These are phyloP conservation scores for Mallotus villosus DNA, from an alignment of 2,797 vertebrate species.

Conservation along the genomic window DNA sequence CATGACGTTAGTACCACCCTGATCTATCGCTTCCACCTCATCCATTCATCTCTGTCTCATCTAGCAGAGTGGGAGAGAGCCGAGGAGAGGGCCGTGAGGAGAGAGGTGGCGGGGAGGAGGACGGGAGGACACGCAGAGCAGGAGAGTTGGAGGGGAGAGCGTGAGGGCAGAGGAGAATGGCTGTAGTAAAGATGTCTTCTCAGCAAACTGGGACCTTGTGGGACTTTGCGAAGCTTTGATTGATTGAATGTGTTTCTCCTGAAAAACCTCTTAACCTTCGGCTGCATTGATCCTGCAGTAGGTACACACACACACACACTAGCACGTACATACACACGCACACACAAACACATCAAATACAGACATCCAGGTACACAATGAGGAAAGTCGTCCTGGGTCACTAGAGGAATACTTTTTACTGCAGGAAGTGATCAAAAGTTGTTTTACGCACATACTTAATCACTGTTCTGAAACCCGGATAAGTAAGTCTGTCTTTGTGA, in stretches of 20 bases:
- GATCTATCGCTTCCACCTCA: conserved; percentile 65
- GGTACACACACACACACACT: conserved; percentile 26
- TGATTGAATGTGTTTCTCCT: conserved; percentile 52
- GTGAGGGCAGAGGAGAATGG: neutral
- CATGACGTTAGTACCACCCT: conserved; percentile 91
- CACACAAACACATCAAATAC: conserved; percentile 26
- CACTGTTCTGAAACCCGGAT: too few species aligned
- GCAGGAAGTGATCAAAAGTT: too few species aligned
- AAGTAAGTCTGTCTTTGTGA: too few species aligned
- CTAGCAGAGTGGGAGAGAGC: neutral
- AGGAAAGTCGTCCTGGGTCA: too few species aligned
- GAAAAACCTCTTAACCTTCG: conserved; percentile 49
- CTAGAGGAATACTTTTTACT: too few species aligned
- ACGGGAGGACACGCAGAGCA: conserved; percentile 30
- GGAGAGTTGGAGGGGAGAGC: neutral
- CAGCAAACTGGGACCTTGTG: conserved; percentile 60
- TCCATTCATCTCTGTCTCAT: conserved; percentile 65
- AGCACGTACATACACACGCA: conserved; percentile 31
- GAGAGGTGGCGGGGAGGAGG: conserved; percentile 30
- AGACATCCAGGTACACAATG: neutral
- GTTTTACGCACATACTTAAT: too few species aligned
- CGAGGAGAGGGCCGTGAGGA: conserved; percentile 34
- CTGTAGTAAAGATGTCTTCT: conserved; percentile 61
- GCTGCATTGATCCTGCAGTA: conserved; percentile 50
- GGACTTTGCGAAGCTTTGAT: conserved; percentile 58